These are phyloP conservation scores for Leptinotarsa rubiginosa DNA, from an alignment of 2,888 invertebrate genomes.

Conservation along the genomic window DNA sequence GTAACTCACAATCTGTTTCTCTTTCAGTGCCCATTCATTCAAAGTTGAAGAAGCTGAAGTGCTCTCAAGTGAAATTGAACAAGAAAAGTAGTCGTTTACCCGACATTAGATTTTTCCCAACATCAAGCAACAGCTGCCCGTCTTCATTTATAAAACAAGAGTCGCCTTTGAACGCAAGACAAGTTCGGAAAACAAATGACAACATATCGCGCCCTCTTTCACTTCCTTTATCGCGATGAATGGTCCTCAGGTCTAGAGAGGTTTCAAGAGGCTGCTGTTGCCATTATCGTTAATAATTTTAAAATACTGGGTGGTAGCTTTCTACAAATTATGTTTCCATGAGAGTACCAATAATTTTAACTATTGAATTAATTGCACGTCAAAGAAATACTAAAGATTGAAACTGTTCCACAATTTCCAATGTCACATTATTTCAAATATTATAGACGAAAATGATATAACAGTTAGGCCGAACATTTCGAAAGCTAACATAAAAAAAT, in stretches of 20 bases:
- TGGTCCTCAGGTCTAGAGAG: slow-evolving; percentile 20
- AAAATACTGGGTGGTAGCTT: neutral
- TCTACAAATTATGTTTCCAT: no score
- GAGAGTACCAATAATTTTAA: no score
- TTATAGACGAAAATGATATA: no score
- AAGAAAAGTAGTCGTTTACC: slow-evolving; percentile 1
- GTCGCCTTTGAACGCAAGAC: slow-evolving; percentile 15
- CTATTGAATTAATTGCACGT: no score
- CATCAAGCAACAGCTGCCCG: neutral
- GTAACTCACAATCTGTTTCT: neutral
- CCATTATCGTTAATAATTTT: neutral
- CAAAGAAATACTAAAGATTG: no score
- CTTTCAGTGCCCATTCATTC: slow-evolving; percentile 6
- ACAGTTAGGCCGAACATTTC: no score
- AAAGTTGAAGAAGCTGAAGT: neutral
- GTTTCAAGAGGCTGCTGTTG: slow-evolving; percentile 4
- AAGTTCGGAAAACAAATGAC: slow-evolving; percentile 17
- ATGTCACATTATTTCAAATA: no score
- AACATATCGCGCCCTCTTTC: slow-evolving; percentile 19
- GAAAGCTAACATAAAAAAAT: no score
- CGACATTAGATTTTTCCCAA: slow-evolving; percentile 12
- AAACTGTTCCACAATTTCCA: no score
- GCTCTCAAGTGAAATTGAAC: slow-evolving; percentile 8
- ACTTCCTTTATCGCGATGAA: slow-evolving; percentile 28
- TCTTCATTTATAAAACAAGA: slow-evolving; percentile 8